Percentiles rank a stretch among this genome's conserved stretches.
Evolutionary conservation across 2,113 vertebrate genomes (phyloP).

Genomic region (Turnix velox): DNA sequence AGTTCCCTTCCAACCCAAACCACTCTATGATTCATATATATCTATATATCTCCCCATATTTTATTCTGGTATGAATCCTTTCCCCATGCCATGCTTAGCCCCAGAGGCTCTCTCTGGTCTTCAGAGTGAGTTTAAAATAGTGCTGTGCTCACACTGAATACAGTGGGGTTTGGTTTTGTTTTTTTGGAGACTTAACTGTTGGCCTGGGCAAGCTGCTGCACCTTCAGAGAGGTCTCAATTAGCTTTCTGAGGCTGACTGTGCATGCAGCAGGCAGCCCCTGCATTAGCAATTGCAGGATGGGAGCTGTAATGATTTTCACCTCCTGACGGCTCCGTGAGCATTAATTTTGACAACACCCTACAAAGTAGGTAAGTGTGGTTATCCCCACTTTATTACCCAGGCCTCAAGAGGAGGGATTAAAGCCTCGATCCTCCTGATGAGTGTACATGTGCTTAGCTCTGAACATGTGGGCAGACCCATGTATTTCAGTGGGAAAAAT

Average conservation of each 20-base stretch:
- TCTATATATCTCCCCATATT: neutral
- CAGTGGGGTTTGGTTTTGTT: neutral
- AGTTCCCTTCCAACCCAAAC: no score
- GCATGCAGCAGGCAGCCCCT: neutral
- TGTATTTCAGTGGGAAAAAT: neutral
- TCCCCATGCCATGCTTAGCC: neutral
- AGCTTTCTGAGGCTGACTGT: neutral
- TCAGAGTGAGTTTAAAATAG: neutral
- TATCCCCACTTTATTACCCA: constrained; percentile 6
- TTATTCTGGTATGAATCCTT: neutral
- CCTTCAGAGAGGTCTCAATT: constrained; percentile 48
- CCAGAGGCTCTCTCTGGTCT: constrained; percentile 10
- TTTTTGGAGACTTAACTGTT: constrained; percentile 48
- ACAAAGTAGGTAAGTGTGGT: neutral
- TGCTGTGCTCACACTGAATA: constrained; percentile 22
- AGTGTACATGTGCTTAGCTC: neutral
- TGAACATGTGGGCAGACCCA: neutral
- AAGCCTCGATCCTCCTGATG: neutral
- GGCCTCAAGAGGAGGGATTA: neutral
- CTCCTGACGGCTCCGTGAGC: neutral
- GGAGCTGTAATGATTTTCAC: constrained; percentile 41
- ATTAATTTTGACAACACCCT: constrained; percentile 37
- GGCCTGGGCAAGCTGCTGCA: constrained; percentile 2
- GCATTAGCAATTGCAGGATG: constrained; percentile 28
- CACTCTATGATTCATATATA: no score